Evolutionary conservation across 2,113 vertebrate genomes (phyloP).

Genomic region (Hyla sarda): DNA sequence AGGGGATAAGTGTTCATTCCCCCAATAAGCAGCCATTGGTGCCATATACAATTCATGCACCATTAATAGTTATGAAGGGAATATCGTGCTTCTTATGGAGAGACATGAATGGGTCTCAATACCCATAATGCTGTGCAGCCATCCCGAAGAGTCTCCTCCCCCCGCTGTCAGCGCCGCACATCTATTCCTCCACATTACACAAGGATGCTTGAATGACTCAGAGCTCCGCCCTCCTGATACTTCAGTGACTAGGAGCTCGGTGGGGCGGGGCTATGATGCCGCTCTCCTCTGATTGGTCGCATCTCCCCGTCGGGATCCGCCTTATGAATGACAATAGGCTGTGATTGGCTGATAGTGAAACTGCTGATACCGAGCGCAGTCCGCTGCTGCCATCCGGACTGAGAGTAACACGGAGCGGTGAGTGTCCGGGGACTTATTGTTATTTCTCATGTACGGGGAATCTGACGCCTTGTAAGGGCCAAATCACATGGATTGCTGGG

Average conservation of each 20-base stretch:
- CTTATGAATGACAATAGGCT: not conserved
- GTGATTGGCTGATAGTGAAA: slow-evolving; percentile 27
- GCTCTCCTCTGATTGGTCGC: not conserved
- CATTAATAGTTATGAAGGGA: no score
- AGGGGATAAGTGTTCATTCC: no score
- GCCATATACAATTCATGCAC: no score
- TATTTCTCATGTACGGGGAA: no score
- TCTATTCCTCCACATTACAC: not conserved
- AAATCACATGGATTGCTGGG: not conserved
- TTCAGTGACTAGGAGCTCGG: no score
- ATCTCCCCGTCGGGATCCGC: not conserved
- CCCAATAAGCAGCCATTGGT: no score
- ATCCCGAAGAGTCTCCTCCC: no score
- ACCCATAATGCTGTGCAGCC: no score
- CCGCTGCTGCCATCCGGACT: not conserved
- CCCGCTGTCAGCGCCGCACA: not conserved
- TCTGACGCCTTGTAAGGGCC: not conserved
- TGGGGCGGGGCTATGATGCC: not conserved
- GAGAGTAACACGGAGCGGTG: not conserved
- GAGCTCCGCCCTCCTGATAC: not conserved
- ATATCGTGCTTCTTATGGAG: no score
- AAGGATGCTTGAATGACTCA: not conserved
- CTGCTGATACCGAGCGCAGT: slow-evolving; percentile 18
- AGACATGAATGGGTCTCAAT: no score
- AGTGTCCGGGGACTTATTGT: not conserved